phyloP scores from a whole-genome alignment of 2,113 vertebrate genomes.

The Ameiurus melas region DNA sequence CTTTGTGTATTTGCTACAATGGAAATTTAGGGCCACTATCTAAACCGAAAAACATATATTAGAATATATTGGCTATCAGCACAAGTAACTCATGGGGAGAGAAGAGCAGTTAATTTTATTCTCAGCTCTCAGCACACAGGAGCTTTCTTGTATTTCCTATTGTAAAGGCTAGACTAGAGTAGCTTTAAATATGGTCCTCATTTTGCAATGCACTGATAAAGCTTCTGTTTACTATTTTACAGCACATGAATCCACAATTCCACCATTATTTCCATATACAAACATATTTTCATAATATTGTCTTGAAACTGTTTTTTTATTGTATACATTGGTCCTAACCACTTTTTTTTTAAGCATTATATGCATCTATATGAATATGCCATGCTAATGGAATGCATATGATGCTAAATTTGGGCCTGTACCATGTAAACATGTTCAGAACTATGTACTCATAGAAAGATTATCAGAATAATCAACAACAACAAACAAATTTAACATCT shows the following conservation, averaged over 20 bases:
- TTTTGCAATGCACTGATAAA: background rate
- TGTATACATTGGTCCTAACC: background rate
- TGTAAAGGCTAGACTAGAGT: background rate
- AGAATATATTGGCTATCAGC: background rate
- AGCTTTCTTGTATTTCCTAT: background rate
- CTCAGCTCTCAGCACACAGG: background rate
- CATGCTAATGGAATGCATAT: background rate
- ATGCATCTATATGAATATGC: background rate
- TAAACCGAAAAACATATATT: background rate
- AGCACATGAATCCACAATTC: background rate
- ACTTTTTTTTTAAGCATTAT: background rate
- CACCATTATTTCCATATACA: background rate
- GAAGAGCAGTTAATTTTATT: background rate
- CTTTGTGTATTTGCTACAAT: background rate
- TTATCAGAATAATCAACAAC: background rate
- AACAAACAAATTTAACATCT: background rate
- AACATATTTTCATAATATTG: background rate
- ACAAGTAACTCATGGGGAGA: background rate
- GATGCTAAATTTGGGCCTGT: background rate
- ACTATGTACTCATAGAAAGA: background rate
- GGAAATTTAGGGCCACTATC: background rate
- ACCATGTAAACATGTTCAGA: background rate
- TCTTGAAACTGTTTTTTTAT: background rate
- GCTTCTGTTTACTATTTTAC: background rate
- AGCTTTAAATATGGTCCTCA: background rate